Conservation (phyloP, 2,888 invertebrate genomes). For the Drosophila birchii region DNA sequence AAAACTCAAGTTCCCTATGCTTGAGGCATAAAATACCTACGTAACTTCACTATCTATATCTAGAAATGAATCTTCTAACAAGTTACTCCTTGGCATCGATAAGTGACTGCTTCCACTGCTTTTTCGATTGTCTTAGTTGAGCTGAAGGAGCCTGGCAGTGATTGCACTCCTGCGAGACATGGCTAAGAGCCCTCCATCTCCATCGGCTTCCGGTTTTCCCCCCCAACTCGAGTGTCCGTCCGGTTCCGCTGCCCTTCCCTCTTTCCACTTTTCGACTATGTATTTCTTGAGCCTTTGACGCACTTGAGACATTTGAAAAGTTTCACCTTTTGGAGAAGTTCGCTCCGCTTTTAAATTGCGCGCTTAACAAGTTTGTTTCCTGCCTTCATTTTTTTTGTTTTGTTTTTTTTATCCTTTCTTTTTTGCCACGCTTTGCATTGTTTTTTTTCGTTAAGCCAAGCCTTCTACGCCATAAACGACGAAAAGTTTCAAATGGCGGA, state of each 20-base stretch:
- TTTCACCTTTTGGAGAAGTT: conserved; percentile 44
- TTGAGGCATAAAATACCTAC: background rate
- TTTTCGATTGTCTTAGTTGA: conserved; percentile 16
- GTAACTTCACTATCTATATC: background rate
- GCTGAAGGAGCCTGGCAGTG: conserved; percentile 22
- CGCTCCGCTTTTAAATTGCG: conserved; percentile 47
- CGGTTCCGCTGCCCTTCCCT: background rate
- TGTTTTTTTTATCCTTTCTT: background rate
- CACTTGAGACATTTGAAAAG: conserved; percentile 58
- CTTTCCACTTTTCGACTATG: background rate
- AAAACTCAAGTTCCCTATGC: background rate
- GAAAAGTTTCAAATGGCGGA: conserved; percentile 59
- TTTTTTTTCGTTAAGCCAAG: conserved; percentile 15
- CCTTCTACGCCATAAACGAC: conserved; percentile 49
- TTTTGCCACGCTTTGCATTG: background rate
- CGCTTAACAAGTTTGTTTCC: conserved; percentile 43
- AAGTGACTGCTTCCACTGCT: background rate
- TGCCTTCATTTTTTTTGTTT: conserved; percentile 2
- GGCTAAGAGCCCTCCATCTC: conserved; percentile 20
- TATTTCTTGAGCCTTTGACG: conserved; percentile 20
- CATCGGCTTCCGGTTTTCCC: background rate
- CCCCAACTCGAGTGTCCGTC: conserved; percentile 16
- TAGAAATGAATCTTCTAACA: background rate
- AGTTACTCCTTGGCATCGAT: background rate
- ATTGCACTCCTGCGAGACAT: conserved; percentile 27